These are phyloP conservation scores for Nicator chloris DNA, from an alignment of 2,113 vertebrate genomes.

Conservation along the genomic window DNA sequence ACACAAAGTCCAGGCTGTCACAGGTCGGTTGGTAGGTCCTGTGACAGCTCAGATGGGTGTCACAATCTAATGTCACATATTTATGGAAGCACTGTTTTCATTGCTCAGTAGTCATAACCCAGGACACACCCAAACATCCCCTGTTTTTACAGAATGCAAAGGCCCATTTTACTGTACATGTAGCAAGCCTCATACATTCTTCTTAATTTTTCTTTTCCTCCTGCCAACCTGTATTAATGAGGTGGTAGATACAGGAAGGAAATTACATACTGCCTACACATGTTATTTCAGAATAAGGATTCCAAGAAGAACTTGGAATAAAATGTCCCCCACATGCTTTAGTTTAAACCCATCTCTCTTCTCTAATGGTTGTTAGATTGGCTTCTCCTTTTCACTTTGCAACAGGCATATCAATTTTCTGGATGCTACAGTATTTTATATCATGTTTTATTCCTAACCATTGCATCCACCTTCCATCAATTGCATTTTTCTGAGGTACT, in stretches of 20 bases:
- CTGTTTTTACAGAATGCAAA: neutral
- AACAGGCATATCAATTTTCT: neutral
- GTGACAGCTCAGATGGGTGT: neutral
- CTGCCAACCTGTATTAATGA: conserved; percentile 38
- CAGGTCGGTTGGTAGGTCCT: neutral
- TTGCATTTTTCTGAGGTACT: neutral
- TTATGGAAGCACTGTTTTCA: neutral
- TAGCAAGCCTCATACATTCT: neutral
- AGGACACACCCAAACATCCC: neutral
- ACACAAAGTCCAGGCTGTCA: neutral
- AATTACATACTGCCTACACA: conserved; percentile 26
- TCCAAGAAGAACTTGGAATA: conserved; percentile 4
- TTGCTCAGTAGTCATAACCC: neutral
- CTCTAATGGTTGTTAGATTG: neutral
- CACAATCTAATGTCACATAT: neutral
- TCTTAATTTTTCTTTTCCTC: neutral
- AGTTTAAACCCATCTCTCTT: neutral
- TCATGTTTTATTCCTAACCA: neutral
- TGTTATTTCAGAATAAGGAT: conserved; percentile 18
- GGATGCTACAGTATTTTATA: neutral
- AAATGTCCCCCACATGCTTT: neutral
- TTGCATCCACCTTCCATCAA: neutral
- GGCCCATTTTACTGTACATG: neutral
- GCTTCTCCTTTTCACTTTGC: neutral
- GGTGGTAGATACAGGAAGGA: neutral